A percentile compares a stretch with the other conserved stretches of the same genome.
These are phyloP conservation scores for Epistrophella euchroma DNA, from an alignment of 2,888 invertebrate species.

Conservation along the genomic window DNA sequence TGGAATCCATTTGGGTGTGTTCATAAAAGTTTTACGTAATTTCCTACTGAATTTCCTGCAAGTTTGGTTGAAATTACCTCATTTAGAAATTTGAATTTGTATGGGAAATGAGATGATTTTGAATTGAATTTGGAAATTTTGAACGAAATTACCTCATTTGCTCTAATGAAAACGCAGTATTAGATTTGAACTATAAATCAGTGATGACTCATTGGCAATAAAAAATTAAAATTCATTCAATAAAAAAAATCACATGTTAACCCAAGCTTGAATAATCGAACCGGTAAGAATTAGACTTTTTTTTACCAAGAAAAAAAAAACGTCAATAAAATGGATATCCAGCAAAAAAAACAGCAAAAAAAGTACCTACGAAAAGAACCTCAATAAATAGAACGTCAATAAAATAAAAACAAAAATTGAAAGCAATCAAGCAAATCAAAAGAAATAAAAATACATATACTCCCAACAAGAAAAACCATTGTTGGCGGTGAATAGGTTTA, in stretches of 20 bases:
- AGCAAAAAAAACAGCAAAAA: conserved; percentile 8
- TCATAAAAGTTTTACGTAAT: too few species aligned
- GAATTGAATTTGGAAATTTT: too few species aligned
- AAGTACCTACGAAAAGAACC: conserved; percentile 2
- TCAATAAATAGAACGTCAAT: conserved; percentile 59
- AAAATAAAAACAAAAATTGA: conserved; percentile 40
- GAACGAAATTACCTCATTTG: too few species aligned
- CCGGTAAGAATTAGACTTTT: conserved; percentile 3
- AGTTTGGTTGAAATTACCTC: too few species aligned
- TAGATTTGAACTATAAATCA: neutral
- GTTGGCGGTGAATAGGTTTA: neutral
- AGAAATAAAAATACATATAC: conserved; percentile 44
- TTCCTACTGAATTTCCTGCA: too few species aligned
- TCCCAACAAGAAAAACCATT: conserved; percentile 31
- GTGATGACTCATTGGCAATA: neutral
- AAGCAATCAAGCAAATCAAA: conserved; percentile 57
- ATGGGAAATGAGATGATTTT: too few species aligned
- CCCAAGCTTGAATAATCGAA: conserved; percentile 6
- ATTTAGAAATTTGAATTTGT: too few species aligned
- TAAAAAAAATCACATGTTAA: neutral
- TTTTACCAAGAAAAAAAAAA: neutral
- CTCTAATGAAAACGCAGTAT: too few species aligned
- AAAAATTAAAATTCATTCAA: neutral
- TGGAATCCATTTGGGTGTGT: too few species aligned
- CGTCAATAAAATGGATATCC: conserved; percentile 5